phyloP scores from a whole-genome alignment of 2,113 vertebrate genomes.

The Ibidorhyncha struthersii region DNA sequence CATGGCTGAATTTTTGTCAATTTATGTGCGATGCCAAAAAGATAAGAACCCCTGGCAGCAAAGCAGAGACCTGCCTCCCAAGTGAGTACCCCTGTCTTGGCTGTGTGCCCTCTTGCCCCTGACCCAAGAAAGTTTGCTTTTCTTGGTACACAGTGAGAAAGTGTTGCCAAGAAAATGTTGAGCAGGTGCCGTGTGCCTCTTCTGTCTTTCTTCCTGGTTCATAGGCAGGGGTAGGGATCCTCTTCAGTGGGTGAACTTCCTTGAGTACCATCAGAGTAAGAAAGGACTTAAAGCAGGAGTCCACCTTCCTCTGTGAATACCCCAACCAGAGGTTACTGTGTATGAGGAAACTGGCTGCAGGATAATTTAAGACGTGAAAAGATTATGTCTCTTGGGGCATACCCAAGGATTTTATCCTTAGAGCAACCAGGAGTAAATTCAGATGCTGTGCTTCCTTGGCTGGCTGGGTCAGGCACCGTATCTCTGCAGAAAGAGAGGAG shows the following conservation, averaged over 20 bases:
- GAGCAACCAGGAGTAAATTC: background rate
- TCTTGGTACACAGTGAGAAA: background rate
- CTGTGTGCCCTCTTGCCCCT: background rate
- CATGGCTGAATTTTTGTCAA: background rate
- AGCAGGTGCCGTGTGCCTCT: background rate
- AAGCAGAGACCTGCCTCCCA: background rate
- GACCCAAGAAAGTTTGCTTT: background rate
- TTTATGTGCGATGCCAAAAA: background rate
- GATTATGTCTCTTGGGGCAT: accelerated
- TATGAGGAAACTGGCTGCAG: background rate
- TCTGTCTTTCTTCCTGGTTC: background rate
- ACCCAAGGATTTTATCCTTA: background rate
- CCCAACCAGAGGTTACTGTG: background rate
- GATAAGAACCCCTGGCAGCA: background rate
- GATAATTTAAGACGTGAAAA: background rate
- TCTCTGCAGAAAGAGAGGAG: background rate
- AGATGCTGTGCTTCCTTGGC: background rate
- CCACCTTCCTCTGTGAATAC: background rate
- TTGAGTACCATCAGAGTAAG: background rate
- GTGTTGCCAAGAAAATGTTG: background rate
- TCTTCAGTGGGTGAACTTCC: background rate
- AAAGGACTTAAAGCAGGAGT: background rate
- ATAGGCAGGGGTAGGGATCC: background rate
- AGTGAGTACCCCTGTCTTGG: accelerated
- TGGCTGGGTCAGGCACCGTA: background rate